Evolutionary conservation across 2,888 invertebrate species (phyloP).

Genomic region (Steromphala cineraria): DNA sequence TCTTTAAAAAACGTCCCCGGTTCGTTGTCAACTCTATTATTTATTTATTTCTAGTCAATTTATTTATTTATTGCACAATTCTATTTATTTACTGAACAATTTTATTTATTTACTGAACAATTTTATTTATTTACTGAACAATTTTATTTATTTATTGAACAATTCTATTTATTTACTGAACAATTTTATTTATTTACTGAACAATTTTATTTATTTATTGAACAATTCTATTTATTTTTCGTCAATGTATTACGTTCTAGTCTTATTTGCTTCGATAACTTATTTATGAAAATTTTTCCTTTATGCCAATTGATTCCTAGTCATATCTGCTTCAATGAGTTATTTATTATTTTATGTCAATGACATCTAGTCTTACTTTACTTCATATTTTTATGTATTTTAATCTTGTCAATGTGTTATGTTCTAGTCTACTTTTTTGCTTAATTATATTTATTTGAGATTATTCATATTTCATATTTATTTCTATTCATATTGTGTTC

Average conservation of each 20-base stretch:
- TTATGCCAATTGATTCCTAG: background rate
- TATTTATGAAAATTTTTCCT: background rate
- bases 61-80: slow-evolving; percentile 25
- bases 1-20: background rate
- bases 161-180: no score
- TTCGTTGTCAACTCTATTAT: background rate
- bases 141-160: no score
- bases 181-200: no score
- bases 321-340: background rate
- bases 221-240: background rate
- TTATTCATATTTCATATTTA: background rate
- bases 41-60: slow-evolving; percentile 12
- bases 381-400: background rate
- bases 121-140: no score
- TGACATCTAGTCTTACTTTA: no score
- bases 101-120: slow-evolving; percentile 21
- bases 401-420: background rate
- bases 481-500: background rate
- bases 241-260: background rate
- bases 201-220: slow-evolving; percentile 9
- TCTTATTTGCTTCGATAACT: background rate
- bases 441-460: background rate
- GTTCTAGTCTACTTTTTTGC: background rate
- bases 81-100: slow-evolving; percentile 18
- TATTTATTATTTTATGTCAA: background rate